Conservation (phyloP, 2,888 invertebrate species). For the Geophilus truncorum region DNA sequence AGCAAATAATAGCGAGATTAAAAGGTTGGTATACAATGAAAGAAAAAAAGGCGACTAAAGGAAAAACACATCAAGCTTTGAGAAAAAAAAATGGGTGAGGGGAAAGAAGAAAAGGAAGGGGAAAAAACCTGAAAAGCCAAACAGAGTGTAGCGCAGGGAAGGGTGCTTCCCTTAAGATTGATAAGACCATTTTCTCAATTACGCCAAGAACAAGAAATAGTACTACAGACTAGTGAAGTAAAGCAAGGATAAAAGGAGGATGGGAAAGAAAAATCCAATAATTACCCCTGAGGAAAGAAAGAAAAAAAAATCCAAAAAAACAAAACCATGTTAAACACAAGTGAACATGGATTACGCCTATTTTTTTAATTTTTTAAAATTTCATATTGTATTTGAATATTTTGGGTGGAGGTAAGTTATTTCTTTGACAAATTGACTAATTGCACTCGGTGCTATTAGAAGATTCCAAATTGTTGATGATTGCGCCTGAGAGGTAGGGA, state of each 20-base stretch:
- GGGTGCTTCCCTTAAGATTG: not conserved
- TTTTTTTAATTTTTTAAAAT: not conserved
- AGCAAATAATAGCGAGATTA: not conserved
- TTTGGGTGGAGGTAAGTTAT: no score
- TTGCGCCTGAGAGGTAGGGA: no score
- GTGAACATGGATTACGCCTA: not conserved
- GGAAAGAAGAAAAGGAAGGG: not conserved
- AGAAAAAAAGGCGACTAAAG: not conserved
- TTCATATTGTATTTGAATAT: no score
- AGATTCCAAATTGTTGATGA: no score
- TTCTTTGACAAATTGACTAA: no score
- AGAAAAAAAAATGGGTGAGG: not conserved
- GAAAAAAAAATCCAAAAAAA: not conserved
- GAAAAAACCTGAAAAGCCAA: not conserved
- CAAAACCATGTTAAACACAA: not conserved
- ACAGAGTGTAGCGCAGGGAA: not conserved
- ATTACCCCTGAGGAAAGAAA: no score
- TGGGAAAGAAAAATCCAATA: not conserved
- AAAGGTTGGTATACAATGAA: not conserved
- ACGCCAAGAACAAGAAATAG: not conserved
- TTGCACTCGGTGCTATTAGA: no score
- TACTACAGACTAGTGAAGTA: not conserved
- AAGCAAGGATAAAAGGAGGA: no score
- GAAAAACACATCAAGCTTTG: not conserved
- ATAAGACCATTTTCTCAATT: constrained; percentile 13